Evolutionary conservation across 2,113 vertebrate genomes (phyloP), one percentile per base, ranked within the genome.

Genomic region (Brevimyrus niger): DNA sequence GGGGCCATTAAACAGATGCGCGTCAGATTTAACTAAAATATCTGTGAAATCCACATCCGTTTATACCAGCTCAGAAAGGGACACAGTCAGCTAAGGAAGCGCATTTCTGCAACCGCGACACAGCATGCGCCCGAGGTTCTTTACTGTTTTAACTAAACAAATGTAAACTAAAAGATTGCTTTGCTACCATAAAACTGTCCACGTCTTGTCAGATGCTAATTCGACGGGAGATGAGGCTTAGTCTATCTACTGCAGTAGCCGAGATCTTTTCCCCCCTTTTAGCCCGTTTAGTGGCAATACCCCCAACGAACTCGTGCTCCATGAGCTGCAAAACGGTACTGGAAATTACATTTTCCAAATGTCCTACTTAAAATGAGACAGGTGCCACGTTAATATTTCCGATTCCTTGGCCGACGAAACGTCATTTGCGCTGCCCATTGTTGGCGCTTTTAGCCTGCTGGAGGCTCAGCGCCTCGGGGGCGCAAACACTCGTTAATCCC

Each of bases 401-500:
- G 48, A 69, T 58, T 44, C 11, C 31, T 61, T 6, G 8, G 58
- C 35, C 50, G 84, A 17, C n/a, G 55, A 82, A 87, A 80, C 42
- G 61, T 48, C 50, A 88, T 89, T 92, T 87, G 88, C 89, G 88
- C 89, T 50, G 85, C 53, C 13, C 88, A 35, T 38, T 80, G 87
- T 89, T 47, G 51, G 53, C 89, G 89, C 35, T 89, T 88, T 61
- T 4, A 11, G 69, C 90, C 80, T 73, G 89, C 61, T 50, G 90
- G 90, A 88, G 88, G 86, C 23, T 42, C 51, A 31, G 50, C 89
- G 55, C 90, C 47, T 80, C 86, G 51, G 90, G 92, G 89, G 87
- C 88, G 88, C 90, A 65, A 65, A 90, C 47, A 86, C 50, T 82
- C 86, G 89, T 91, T 91, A 91, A 94, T 92, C 90, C 91, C 55